Percentiles rank a stretch among this genome's conserved stretches.
These are phyloP conservation scores for Loxodonta africana DNA, from an alignment of 2,113 vertebrate genomes.

Conservation along the genomic window DNA sequence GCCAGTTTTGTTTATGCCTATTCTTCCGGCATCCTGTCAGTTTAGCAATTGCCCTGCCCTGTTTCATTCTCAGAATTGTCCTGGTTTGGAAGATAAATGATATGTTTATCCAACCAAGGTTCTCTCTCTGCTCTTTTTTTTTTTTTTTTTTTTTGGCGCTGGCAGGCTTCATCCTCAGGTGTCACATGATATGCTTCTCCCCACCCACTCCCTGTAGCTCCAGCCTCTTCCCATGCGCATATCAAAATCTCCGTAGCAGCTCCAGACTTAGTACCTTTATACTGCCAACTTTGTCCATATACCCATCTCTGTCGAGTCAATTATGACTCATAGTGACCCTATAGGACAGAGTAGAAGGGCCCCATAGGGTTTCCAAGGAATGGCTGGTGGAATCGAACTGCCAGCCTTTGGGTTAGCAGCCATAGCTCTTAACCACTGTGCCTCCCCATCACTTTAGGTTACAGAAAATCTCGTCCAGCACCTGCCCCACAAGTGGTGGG, in stretches of 20 bases:
- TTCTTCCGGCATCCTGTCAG: neutral
- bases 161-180: neutral
- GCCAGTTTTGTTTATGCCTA: neutral
- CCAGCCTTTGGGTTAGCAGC: too few relatives aligned
- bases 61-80: neutral
- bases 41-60: neutral
- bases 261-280: neutral
- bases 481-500: neutral
- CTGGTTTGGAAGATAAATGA: conserved; percentile 40
- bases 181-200: neutral
- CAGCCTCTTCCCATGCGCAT: neutral
- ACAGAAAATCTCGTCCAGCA: neutral
- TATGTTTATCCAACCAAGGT: conserved; percentile 39
- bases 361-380: too few relatives aligned
- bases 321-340: too few relatives aligned
- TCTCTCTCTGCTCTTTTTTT: conserved; percentile 12
- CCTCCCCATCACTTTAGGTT: neutral
- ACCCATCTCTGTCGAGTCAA: too few relatives aligned
- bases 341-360: too few relatives aligned
- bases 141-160: neutral
- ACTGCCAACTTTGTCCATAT: too few relatives aligned
- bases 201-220: neutral
- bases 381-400: too few relatives aligned
- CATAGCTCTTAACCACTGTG: too few relatives aligned
- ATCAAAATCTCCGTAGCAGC: neutral